phyloP scores from a whole-genome alignment of 1,140 invertebrate species.

The Papilio dardanus region DNA sequence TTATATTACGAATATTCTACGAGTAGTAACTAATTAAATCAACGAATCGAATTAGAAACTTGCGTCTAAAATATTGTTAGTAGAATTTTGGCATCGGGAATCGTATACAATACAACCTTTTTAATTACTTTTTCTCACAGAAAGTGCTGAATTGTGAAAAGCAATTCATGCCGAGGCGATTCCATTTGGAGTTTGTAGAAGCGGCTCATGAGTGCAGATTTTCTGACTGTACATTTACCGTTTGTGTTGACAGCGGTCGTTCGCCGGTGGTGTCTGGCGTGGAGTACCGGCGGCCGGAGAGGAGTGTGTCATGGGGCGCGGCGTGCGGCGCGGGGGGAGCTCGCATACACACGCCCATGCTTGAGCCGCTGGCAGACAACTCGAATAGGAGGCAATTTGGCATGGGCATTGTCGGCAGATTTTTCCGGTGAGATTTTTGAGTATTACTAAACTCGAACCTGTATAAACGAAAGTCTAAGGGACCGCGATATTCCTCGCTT shows the following conservation, averaged over 20 bases:
- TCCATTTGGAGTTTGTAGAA: conserved; percentile 16
- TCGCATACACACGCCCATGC: conserved; percentile 86
- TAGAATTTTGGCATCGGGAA: not conserved
- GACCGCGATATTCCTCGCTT: no score
- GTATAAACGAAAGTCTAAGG: no score
- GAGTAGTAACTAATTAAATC: no score
- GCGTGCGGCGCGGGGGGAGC: conserved; percentile 84
- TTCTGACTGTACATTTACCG: conserved; percentile 22
- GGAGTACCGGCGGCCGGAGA: conserved; percentile 70
- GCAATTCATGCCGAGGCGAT: not conserved
- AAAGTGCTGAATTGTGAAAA: not conserved
- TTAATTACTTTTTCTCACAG: not conserved
- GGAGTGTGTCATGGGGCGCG: conserved; percentile 77
- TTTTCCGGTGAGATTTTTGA: conserved; percentile 86
- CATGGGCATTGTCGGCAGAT: conserved; percentile 91
- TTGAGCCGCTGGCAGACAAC: conserved; percentile 90
- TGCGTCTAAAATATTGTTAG: not conserved
- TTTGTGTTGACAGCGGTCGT: conserved; percentile 60
- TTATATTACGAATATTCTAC: not conserved
- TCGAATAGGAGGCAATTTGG: conserved; percentile 92
- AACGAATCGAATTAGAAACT: not conserved
- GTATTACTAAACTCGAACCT: no score
- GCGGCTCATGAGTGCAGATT: not conserved
- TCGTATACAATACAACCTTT: not conserved
- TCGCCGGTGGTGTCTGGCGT: conserved; percentile 67